Percentiles rank a stretch among this genome's conserved stretches.
phyloP scores from a whole-genome alignment of 2,888 invertebrate species.

The Orchestes rusci region DNA sequence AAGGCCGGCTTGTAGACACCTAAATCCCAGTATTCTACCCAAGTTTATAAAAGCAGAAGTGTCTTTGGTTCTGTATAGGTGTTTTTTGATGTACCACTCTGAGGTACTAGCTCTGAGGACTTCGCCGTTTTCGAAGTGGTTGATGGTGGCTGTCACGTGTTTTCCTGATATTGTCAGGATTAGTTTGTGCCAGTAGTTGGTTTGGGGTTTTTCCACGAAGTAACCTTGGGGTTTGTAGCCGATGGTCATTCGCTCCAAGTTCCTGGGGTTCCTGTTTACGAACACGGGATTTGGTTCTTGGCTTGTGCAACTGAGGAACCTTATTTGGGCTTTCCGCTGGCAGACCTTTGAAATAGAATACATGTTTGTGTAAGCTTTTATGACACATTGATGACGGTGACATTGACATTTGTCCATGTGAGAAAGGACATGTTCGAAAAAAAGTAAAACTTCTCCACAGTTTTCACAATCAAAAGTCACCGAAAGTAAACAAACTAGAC shows the following conservation, averaged over 20 bases:
- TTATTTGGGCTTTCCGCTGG: too few relatives aligned
- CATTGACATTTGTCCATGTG: too few relatives aligned
- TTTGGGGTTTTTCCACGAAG: slow-evolving; percentile 67
- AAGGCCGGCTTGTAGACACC: slow-evolving; percentile 75
- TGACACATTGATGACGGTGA: too few relatives aligned
- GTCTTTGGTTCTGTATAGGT: slow-evolving; percentile 72
- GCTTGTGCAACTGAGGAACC: not conserved
- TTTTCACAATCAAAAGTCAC: too few relatives aligned
- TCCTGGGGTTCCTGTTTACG: slow-evolving; percentile 80
- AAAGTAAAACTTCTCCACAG: too few relatives aligned
- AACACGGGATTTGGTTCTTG: slow-evolving; percentile 31
- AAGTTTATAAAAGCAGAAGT: slow-evolving; percentile 74
- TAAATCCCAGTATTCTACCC: slow-evolving; percentile 68
- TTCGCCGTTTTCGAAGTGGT: slow-evolving; percentile 72
- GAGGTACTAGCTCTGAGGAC: slow-evolving; percentile 72
- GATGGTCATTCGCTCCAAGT: slow-evolving; percentile 76
- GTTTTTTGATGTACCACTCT: slow-evolving; percentile 78
- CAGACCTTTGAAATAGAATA: too few relatives aligned
- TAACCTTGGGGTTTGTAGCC: slow-evolving; percentile 81
- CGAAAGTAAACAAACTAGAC: too few relatives aligned
- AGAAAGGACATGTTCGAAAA: too few relatives aligned
- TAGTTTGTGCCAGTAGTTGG: slow-evolving; percentile 76
- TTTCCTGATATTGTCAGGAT: slow-evolving; percentile 48
- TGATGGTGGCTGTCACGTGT: slow-evolving; percentile 60
- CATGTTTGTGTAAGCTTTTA: too few relatives aligned